Conservation (phyloP, 2,888 invertebrate genomes). For the Caenorhabditis panamensis region DNA sequence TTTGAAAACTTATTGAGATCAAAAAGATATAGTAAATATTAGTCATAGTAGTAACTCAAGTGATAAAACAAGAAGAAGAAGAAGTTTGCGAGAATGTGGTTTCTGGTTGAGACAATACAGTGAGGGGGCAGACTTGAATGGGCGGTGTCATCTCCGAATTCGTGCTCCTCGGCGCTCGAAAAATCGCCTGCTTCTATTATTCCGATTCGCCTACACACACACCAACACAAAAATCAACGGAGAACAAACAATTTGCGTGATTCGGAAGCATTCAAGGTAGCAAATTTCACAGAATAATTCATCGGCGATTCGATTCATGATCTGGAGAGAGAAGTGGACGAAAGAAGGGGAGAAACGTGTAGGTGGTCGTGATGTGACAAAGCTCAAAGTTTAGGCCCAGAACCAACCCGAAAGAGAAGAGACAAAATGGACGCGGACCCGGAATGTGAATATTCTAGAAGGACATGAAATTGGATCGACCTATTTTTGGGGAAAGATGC, state of each 20-base stretch:
- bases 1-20: conserved; percentile 5
- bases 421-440: conserved; percentile 22
- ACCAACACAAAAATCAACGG: conserved; percentile 28
- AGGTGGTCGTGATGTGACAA: conserved; percentile 4
- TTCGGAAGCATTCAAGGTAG: conserved; percentile 37
- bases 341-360: conserved; percentile 9
- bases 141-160: conserved; percentile 24
- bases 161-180: not conserved
- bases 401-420: conserved; percentile 2
- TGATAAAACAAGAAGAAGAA: not conserved
- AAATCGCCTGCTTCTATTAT: conserved; percentile 31
- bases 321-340: conserved; percentile 19
- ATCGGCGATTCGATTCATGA: conserved; percentile 44
- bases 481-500: conserved; percentile 37
- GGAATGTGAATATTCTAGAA: conserved; percentile 46
- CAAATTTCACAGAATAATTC: conserved; percentile 50
- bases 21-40: conserved; percentile 6
- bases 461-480: conserved; percentile 54
- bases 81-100: too few species aligned
- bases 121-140: conserved; percentile 15
- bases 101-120: too few species aligned
- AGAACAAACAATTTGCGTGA: conserved; percentile 44
- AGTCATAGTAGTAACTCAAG: not conserved
- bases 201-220: conserved; percentile 51
- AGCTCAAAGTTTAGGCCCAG: conserved; percentile 44